Evolutionary conservation across 2,888 invertebrate species (phyloP).

Genomic region (Campoplex capitator): DNA sequence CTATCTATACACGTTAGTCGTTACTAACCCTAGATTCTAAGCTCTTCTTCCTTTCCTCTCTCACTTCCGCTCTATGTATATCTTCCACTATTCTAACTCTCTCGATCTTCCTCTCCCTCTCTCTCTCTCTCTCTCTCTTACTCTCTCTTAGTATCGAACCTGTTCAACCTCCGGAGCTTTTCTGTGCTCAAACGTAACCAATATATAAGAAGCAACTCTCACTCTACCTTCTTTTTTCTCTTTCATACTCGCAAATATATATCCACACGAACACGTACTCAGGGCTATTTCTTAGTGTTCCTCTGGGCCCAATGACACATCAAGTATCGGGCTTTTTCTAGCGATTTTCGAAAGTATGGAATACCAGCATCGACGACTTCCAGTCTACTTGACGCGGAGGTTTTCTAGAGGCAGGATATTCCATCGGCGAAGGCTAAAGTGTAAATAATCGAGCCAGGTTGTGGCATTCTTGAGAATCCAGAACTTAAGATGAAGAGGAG

Average conservation of each 20-base stretch:
- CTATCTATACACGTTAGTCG: constrained; percentile 67
- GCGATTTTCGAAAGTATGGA: constrained; percentile 44
- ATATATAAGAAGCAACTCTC: background rate
- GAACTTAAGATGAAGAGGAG: background rate
- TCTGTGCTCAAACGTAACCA: constrained; percentile 40
- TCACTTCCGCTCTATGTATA: constrained; percentile 6
- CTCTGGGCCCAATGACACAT: constrained; percentile 50
- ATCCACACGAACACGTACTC: constrained; percentile 17
- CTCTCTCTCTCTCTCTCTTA: background rate
- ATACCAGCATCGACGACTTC: constrained; percentile 1
- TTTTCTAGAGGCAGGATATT: constrained; percentile 2
- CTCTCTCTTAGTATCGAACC: constrained; percentile 39
- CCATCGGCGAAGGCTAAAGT: background rate
- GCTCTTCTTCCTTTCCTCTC: constrained; percentile 38
- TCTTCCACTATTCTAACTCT: constrained; percentile 9
- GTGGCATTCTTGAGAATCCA: constrained; percentile 7
- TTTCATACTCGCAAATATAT: constrained; percentile 26
- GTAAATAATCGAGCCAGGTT: constrained; percentile 15
- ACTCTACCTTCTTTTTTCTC: background rate
- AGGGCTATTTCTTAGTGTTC: constrained; percentile 47
- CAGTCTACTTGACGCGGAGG: constrained; percentile 31
- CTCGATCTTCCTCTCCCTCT: background rate
- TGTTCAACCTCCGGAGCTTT: constrained; percentile 27
- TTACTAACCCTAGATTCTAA: constrained; percentile 60
- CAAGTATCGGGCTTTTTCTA: constrained; percentile 39